These are phyloP conservation scores for Carlito syrichta DNA, from an alignment of 2,113 vertebrate genomes.

Conservation along the genomic window DNA sequence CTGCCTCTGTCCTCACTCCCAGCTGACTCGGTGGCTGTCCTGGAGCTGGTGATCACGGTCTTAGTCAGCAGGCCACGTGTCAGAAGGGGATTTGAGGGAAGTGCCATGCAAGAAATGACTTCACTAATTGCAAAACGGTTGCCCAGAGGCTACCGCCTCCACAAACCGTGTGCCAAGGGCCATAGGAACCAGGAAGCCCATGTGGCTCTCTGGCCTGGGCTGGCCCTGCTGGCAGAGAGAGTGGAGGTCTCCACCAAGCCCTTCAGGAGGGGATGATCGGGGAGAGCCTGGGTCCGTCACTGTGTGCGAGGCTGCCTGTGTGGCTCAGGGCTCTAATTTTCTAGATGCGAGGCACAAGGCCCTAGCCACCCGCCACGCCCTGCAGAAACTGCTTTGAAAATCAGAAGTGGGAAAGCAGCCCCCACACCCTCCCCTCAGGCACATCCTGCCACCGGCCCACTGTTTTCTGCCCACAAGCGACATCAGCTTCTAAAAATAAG, in stretches of 20 bases:
- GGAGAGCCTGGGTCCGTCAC: not conserved
- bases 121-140: not conserved
- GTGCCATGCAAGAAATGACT: not conserved
- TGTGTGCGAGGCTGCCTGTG: not conserved
- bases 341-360: not conserved
- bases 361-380: too few species aligned
- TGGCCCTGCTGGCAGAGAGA: not conserved
- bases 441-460: not conserved
- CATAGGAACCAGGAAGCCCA: not conserved
- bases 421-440: not conserved
- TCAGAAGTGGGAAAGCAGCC: not conserved
- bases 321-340: not conserved
- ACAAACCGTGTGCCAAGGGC: not conserved
- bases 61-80: not conserved
- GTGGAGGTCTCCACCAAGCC: not conserved
- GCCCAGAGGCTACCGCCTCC: not conserved
- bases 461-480: constrained; percentile 19
- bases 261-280: not conserved
- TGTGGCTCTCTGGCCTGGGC: not conserved
- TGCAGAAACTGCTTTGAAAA: too few species aligned
- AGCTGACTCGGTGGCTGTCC: not conserved
- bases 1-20: not conserved
- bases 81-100: not conserved
- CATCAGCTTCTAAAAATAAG: constrained; percentile 62
- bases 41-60: not conserved